Base-by-base conservation (phyloP, 35 echinoderm and acorn worm species). In the Antedon bifida region DNA sequence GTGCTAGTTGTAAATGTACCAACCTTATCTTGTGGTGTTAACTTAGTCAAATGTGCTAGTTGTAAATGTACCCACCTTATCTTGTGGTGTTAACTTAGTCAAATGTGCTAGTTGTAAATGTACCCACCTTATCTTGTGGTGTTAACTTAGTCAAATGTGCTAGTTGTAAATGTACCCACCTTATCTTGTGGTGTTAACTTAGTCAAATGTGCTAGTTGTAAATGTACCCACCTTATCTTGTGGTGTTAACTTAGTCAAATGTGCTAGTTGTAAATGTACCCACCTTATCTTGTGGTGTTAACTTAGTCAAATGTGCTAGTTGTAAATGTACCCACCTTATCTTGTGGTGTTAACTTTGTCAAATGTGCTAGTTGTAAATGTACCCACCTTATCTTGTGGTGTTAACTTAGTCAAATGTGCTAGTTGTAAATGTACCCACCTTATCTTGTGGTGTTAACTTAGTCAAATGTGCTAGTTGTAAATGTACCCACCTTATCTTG, bases 251-350 rank as follows among this genome's bases (percentile, higher is more conserved):
- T 86, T 97, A 77, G 94, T 97, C 94, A n/a, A n/a, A n/a, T n/a
- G n/a, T n/a, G n/a, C n/a, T n/a, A n/a, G 4, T 42, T 42, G 38
- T 42, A 7, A 42, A 42, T 14, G 0, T 73, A 5, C 82, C 83
- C 35, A 97, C 94, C 88, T 97, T 97, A 73, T 97, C 94, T 83
- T 97, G 94, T 14, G 94, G 94, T 16, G 94, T 97, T 74, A 97
- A 81, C 76, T 86, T 97, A 77, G 94, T 97, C 94, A n/a, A n/a
- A n/a, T n/a, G n/a, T n/a, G n/a, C n/a, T n/a, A n/a, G 4, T 42
- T 42, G 38, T 42, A 7, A 42, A 42, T 14, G 0, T 73, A 5
- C 82, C 83, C 35, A 97, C 94, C 88, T 97, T 97, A 73, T 97
- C 94, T 83, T 97, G 94, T 14, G 94, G 94, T 16, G 94, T 97